Conservation (phyloP, 1,140 invertebrate genomes). For the Cepaea nemoralis region DNA sequence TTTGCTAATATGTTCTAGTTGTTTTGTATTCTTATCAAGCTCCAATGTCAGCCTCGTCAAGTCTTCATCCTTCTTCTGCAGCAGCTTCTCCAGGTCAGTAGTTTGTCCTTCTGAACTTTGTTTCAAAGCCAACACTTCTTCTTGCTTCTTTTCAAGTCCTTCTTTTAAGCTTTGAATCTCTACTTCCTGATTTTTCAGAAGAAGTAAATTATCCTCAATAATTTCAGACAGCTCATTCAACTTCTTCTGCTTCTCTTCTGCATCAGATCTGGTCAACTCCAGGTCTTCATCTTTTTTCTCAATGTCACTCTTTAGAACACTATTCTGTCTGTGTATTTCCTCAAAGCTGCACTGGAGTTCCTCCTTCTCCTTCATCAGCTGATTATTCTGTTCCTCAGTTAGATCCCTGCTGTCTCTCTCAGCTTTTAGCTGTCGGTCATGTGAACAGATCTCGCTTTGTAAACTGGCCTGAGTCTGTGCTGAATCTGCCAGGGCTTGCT, state of each 20-base stretch:
- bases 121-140: slow-evolving; percentile 13
- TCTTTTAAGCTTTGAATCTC: not conserved
- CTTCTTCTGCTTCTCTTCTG: not conserved
- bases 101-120: slow-evolving; percentile 9
- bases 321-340: not conserved
- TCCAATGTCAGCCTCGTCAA: not conserved
- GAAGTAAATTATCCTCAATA: not conserved
- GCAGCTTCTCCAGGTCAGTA: not conserved
- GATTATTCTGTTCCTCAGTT: not conserved
- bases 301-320: not conserved
- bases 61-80: not conserved
- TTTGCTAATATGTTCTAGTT: not conserved
- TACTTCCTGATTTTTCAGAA: not conserved
- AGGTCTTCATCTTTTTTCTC: not conserved
- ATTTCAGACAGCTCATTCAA: not conserved
- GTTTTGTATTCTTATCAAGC: not conserved
- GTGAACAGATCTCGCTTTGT: slow-evolving; percentile 21
- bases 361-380: not conserved
- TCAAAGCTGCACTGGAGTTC: not conserved
- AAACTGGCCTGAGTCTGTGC: not conserved
- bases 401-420: not conserved
- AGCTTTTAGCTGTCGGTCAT: slow-evolving; percentile 30
- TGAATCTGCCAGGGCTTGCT: slow-evolving; percentile 34
- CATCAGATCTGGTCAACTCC: not conserved
- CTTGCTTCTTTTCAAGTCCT: not conserved